Conservation (phyloP, 2,888 invertebrate genomes). For the Eugnorisma glareosa region DNA sequence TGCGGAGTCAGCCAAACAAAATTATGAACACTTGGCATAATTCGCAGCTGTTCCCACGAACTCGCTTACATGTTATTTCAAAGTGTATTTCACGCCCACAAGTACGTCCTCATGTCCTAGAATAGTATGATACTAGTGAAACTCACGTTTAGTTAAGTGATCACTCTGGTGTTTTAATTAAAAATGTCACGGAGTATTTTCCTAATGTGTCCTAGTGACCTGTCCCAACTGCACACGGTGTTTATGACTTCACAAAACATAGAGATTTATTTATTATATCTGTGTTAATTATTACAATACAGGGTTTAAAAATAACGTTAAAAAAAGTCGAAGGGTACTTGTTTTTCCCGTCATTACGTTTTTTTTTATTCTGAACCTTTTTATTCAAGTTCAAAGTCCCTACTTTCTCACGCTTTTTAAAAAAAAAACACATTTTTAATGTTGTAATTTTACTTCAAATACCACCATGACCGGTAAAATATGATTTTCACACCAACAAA, state of each 20-base stretch:
- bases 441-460: no score
- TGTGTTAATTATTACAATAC: not conserved
- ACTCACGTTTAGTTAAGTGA: constrained; percentile 37
- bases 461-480: not conserved
- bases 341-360: not conserved
- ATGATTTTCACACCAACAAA: not conserved
- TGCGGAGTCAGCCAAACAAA: constrained; percentile 57
- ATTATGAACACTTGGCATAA: constrained; percentile 69
- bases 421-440: no score
- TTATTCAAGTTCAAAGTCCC: not conserved
- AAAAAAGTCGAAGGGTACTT: not conserved
- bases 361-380: not conserved
- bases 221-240: not conserved
- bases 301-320: not conserved
- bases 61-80: constrained; percentile 71
- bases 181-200: not conserved
- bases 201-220: not conserved
- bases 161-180: not conserved
- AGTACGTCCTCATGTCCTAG: constrained; percentile 61
- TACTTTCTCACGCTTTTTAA: no score
- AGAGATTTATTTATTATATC: not conserved
- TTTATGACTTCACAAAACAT: not conserved
- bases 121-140: constrained; percentile 52
- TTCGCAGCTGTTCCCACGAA: constrained; percentile 72
- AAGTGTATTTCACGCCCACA: constrained; percentile 70